Conservation (phyloP, 37 sponge, comb jelly and placozoan genomes). For the Amphimedon queenslandica region DNA sequence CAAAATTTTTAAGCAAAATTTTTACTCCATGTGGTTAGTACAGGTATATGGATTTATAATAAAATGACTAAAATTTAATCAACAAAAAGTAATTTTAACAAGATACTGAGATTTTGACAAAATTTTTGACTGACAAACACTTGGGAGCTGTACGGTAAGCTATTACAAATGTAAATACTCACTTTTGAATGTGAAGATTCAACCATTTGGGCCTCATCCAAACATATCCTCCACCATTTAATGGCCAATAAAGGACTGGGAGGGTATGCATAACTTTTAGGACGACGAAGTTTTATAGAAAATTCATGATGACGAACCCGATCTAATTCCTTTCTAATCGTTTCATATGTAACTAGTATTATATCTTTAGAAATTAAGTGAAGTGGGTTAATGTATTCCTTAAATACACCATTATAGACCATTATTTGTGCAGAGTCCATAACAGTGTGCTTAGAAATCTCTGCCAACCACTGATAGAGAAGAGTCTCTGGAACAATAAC, state of each 20-base stretch:
- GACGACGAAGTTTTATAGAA: slow-evolving; percentile 35
- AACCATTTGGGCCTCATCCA: slow-evolving; percentile 91
- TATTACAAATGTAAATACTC: too few relatives aligned
- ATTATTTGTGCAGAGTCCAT: slow-evolving; percentile 34
- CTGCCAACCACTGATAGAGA: slow-evolving; percentile 72
- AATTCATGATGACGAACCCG: slow-evolving; percentile 42
- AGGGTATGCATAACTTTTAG: slow-evolving; percentile 38
- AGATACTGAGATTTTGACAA: too few relatives aligned
- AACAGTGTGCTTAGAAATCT: slow-evolving; percentile 65
- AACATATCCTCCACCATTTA: slow-evolving; percentile 87
- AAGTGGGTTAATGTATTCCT: slow-evolving; percentile 47
- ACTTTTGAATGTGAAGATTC: slow-evolving; percentile 55
- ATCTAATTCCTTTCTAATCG: slow-evolving; percentile 57
- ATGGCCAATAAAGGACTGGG: slow-evolving; percentile 76
- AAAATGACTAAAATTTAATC: too few relatives aligned
- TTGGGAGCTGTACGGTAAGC: too few relatives aligned
- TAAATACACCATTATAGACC: slow-evolving; percentile 68
- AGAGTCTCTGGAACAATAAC: slow-evolving; percentile 71
- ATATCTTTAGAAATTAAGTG: slow-evolving; percentile 57
- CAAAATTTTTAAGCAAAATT: too few relatives aligned
- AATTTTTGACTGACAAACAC: too few relatives aligned
- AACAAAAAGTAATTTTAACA: too few relatives aligned
- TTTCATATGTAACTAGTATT: slow-evolving; percentile 71
- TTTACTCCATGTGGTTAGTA: too few relatives aligned
- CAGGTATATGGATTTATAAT: too few relatives aligned